Percentiles rank a stretch among this genome's conserved stretches.
Evolutionary conservation across 2,797 vertebrate genomes (phyloP).

Genomic region (Oreochromis grahami): DNA sequence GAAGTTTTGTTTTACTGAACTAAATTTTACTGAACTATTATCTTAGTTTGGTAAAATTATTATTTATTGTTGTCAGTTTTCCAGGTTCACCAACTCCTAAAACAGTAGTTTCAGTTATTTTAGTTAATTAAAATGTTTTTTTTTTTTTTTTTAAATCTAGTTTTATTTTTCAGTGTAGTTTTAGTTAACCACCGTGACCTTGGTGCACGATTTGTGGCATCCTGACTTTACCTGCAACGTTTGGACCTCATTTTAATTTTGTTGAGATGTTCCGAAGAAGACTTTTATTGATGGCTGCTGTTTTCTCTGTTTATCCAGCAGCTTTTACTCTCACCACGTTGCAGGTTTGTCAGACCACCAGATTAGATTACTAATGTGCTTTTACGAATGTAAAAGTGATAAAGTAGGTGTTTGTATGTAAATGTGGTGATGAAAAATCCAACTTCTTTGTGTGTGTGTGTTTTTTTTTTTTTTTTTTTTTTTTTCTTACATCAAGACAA

Average conservation of each 20-base stretch:
- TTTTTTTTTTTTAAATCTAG: background rate
- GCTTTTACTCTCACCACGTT: fast-evolving
- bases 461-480: fast-evolving
- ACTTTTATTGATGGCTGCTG: background rate
- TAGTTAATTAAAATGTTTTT: background rate
- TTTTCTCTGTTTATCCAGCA: background rate
- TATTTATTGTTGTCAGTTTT: background rate
- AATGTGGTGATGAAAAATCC: fast-evolving
- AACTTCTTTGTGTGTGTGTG: background rate
- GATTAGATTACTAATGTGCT: background rate
- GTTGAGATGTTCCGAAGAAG: background rate
- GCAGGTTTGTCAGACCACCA: background rate
- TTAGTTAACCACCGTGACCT: background rate
- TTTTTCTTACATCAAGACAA: background rate
- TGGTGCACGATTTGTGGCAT: background rate
- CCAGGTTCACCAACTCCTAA: background rate
- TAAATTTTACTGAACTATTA: background rate
- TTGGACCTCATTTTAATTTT: background rate
- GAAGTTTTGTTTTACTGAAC: background rate
- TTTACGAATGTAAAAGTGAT: background rate
- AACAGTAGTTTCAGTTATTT: background rate
- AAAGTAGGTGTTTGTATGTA: background rate
- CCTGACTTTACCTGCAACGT: fast-evolving
- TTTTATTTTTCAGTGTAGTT: background rate
- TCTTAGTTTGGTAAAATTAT: background rate